Evolutionary conservation across 2,888 invertebrate genomes (phyloP), one percentile per base, ranked within the genome.

Genomic region (Caenorhabditis sp.): DNA sequence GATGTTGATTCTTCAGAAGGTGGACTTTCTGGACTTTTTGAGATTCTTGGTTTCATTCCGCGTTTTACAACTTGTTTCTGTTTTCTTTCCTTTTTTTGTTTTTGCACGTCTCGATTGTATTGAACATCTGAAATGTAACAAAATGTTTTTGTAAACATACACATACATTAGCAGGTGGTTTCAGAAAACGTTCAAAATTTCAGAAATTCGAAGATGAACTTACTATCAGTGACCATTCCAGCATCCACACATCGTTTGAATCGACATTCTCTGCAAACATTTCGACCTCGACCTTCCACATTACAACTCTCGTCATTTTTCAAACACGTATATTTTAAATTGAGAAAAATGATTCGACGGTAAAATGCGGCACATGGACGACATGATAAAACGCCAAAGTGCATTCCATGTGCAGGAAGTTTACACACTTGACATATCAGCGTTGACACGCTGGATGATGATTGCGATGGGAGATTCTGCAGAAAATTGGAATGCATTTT

Each of bases 351-450:
- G 56, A 67, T 67, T 21, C 71, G 23, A 58, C 71, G 65, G 62
- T 67, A 72, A 54, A 72, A 72, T 0, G 72, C 72, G 10, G 72
- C 72, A 38, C 72, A 72, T 20, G 72, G 67, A 0, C 72, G 67
- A 54, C 72, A 72, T 0, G 72, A 58, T 36, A 54, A 52, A 10
- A 67, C 72, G 17, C 72, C 72, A n/a, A 72, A 72, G 43, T 72
- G 72, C 62, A 65, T 64, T 63, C 72, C 72, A 31, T 72, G 67
- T 1, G 72, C 59, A 8, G 61, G 61, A 25, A 67, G 49, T 23
- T 49, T 64, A 27, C 72, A 72, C 3, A 72, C 72, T 12, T 54
- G 43, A n/a, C 72, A 72, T 31, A 64, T 60, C 12, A 63, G 61
- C 20, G 67, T 70, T 25, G 54, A 17, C n/a, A n/a, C n/a, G 0